Conservation (phyloP, 1,140 invertebrate species). For the Drosophila eugracilis region DNA sequence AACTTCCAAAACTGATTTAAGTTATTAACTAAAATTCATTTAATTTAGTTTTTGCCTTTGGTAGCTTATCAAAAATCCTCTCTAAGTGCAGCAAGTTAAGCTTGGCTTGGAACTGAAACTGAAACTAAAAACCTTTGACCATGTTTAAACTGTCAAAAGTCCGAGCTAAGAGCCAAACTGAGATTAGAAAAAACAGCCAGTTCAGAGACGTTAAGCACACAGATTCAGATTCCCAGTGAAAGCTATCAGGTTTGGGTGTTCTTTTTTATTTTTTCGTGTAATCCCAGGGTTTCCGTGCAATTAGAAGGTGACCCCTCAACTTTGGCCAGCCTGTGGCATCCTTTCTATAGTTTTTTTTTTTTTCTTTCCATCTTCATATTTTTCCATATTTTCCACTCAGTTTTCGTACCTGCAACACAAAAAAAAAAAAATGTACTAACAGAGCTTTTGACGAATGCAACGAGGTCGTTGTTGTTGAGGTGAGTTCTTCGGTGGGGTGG, state of each 20-base stretch:
- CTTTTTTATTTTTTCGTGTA: not conserved
- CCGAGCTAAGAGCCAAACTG: conserved; percentile 1
- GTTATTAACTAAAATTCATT: no score
- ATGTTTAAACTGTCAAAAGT: conserved; percentile 6
- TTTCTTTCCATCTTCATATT: no score
- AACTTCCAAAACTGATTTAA: no score
- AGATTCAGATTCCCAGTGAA: conserved; percentile 1
- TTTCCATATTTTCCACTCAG: conserved; percentile 13
- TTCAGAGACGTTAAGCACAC: not conserved
- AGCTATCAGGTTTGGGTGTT: not conserved
- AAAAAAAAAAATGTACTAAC: conserved; percentile 32
- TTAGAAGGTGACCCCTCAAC: conserved; percentile 37
- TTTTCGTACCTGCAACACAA: conserved; percentile 6
- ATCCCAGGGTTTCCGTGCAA: conserved; percentile 31
- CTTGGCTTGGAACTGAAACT: not conserved
- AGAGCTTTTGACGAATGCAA: conserved; percentile 71
- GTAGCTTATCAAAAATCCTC: not conserved
- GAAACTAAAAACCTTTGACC: not conserved
- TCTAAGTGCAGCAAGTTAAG: not conserved
- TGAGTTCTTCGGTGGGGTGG: conserved; percentile 4
- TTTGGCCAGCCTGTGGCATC: conserved; percentile 20
- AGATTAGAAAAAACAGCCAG: conserved; percentile 9
- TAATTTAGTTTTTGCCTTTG: not conserved
- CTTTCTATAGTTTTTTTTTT: conserved; percentile 13
- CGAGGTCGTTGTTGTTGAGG: conserved; percentile 54